These are phyloP conservation scores for Parauchenoglanis punctatus DNA, from an alignment of 2,797 vertebrate genomes.

Conservation along the genomic window DNA sequence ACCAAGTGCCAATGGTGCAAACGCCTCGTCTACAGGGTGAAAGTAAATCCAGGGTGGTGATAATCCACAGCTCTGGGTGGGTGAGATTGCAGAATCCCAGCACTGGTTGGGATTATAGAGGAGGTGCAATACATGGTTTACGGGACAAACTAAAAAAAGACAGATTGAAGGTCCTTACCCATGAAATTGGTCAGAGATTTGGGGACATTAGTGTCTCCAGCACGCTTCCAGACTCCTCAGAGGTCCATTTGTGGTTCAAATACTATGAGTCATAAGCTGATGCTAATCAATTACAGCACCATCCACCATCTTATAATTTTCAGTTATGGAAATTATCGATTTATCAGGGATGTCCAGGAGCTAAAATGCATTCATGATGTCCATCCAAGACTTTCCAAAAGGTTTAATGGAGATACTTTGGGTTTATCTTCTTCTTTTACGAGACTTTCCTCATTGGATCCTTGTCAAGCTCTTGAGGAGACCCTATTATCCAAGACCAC, in stretches of 20 bases:
- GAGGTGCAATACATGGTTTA: constrained; percentile 50
- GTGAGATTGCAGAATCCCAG: constrained; percentile 58
- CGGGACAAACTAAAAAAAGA: constrained; percentile 42
- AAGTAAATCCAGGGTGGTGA: constrained; percentile 46
- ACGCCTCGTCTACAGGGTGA: constrained; percentile 26
- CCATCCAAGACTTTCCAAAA: not conserved
- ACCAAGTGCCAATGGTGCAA: constrained; percentile 25
- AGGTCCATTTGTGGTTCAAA: constrained; percentile 37
- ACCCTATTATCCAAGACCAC: not conserved
- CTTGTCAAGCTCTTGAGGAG: not conserved
- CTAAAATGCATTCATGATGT: not conserved
- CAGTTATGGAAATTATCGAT: not conserved
- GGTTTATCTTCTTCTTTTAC: not conserved
- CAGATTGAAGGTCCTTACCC: constrained; percentile 40
- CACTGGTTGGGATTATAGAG: constrained; percentile 48
- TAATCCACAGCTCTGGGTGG: constrained; percentile 59
- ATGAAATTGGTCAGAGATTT: constrained; percentile 54
- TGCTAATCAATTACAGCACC: constrained; percentile 35
- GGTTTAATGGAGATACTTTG: not conserved
- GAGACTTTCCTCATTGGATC: not conserved
- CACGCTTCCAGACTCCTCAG: constrained; percentile 39
- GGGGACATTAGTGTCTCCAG: constrained; percentile 45
- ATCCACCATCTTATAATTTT: not conserved
- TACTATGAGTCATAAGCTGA: not conserved
- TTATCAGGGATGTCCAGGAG: not conserved